Percentiles rank a stretch among this genome's conserved stretches.
Conservation (phyloP, 2,888 invertebrate species). For the Brassicogethes aeneus region DNA sequence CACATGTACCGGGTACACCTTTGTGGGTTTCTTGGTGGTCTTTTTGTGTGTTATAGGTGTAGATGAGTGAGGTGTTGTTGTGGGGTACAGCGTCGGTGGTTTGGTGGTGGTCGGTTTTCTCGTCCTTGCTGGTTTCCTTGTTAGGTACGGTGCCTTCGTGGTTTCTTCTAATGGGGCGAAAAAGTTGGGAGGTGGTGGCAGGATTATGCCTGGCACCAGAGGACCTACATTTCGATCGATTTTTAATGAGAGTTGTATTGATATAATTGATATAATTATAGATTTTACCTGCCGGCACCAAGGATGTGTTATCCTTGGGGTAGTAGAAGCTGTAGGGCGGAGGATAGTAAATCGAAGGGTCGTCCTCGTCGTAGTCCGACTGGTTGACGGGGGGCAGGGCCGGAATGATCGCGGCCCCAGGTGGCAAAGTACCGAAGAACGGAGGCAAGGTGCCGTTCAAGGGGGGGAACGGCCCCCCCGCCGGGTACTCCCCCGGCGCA, state of each 20-base stretch:
- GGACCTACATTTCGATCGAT: constrained; percentile 43
- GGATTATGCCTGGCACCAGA: constrained; percentile 77
- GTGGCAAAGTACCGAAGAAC: constrained; percentile 49
- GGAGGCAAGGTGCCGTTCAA: constrained; percentile 38
- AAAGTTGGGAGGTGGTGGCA: constrained; percentile 83
- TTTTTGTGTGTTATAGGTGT: constrained; percentile 38
- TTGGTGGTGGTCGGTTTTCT: constrained; percentile 18
- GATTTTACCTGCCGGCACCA: constrained; percentile 40
- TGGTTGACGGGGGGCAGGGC: constrained; percentile 40
- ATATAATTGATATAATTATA: background rate
- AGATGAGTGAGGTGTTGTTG: constrained; percentile 34
- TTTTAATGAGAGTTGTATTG: background rate
- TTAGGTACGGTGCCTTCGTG: constrained; percentile 12
- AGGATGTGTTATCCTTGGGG: constrained; percentile 62
- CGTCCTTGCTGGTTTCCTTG: constrained; percentile 15
- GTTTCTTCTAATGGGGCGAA: constrained; percentile 58
- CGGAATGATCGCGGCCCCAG: constrained; percentile 50
- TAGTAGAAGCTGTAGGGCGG: constrained; percentile 83
- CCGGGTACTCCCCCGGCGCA: constrained; percentile 37
- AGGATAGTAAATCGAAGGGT: constrained; percentile 85
- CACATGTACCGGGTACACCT: constrained; percentile 21
- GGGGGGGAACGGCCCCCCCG: constrained; percentile 41
- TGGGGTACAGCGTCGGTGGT: constrained; percentile 21
- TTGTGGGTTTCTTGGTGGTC: constrained; percentile 17
- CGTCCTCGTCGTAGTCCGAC: constrained; percentile 79